A percentile compares a stretch with the other conserved stretches of the same genome.
Evolutionary conservation across 2,113 vertebrate genomes (phyloP).

Genomic region (Phalacrocorax brasilianus): DNA sequence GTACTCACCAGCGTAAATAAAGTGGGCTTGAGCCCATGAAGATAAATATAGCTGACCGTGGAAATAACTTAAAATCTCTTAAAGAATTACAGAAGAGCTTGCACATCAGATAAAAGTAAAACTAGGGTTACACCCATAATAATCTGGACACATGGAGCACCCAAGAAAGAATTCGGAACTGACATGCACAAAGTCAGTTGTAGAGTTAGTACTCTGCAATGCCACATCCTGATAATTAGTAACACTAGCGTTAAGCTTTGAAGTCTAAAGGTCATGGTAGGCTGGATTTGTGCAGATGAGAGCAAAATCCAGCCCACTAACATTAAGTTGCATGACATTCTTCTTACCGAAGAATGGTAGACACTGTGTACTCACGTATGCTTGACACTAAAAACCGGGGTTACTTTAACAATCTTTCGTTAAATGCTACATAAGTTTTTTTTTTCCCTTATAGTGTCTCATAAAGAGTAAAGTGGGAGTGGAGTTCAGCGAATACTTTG

Average conservation of each 20-base stretch:
- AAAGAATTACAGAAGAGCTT: not conserved
- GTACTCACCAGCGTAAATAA: not conserved
- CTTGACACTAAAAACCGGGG: not conserved
- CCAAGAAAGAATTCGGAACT: not conserved
- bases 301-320: not conserved
- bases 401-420: not conserved
- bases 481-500: not conserved
- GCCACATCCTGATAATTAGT: not conserved
- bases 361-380: accelerated
- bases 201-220: not conserved
- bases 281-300: not conserved
- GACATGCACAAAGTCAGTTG: not conserved
- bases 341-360: not conserved
- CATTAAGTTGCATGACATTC: not conserved
- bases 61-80: not conserved
- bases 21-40: not conserved
- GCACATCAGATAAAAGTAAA: not conserved
- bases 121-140: not conserved
- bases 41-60: not conserved
- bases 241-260: not conserved
- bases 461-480: not conserved
- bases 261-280: not conserved
- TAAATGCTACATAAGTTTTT: not conserved
- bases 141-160: not conserved
- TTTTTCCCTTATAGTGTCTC: not conserved